These are phyloP conservation scores for Anthoscopus minutus DNA, from an alignment of 2,113 vertebrate species.

Conservation along the genomic window DNA sequence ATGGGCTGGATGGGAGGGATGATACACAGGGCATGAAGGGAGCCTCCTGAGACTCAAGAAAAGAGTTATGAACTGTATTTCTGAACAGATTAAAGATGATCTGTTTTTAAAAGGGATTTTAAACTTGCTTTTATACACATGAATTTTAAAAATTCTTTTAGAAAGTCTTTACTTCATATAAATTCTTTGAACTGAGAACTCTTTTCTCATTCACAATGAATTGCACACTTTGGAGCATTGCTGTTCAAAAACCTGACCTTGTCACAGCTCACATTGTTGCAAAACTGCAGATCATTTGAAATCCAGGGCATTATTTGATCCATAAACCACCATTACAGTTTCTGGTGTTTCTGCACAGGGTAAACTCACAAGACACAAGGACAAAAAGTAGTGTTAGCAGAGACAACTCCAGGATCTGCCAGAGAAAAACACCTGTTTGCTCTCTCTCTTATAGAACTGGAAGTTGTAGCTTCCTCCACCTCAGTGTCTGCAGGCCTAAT, in stretches of 20 bases:
- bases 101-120: not conserved
- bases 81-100: not conserved
- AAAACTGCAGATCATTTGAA: not conserved
- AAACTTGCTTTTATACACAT: not conserved
- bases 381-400: not conserved
- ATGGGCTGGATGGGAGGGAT: not conserved
- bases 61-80: not conserved
- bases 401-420: not conserved
- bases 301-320: not conserved
- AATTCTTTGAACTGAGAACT: not conserved
- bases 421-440: not conserved
- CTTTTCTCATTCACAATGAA: not conserved
- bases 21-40: fast-evolving
- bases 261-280: not conserved
- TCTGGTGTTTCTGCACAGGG: not conserved
- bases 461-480: not conserved
- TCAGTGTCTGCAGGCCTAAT: not conserved
- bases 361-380: not conserved
- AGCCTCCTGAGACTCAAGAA: not conserved
- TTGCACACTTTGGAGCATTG: not conserved
- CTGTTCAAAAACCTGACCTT: not conserved
- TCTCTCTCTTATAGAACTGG: not conserved
- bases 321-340: not conserved
- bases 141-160: not conserved
- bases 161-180: not conserved